Percentiles rank a stretch among this genome's conserved stretches.
These are phyloP conservation scores for Rotaria socialis DNA, from an alignment of 2,888 invertebrate genomes.

Conservation along the genomic window DNA sequence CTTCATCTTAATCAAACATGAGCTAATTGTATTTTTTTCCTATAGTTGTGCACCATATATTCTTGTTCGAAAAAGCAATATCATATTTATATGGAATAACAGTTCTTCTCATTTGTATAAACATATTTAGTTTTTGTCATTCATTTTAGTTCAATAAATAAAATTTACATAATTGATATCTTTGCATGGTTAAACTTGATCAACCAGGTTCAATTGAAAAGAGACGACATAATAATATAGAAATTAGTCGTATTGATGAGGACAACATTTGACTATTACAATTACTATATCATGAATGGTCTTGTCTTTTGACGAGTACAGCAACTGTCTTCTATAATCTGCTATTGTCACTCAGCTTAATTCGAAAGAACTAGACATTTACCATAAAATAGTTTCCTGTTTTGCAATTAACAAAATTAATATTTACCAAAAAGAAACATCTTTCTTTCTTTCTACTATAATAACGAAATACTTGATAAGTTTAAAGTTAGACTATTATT, in stretches of 20 bases:
- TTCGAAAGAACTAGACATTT: neutral
- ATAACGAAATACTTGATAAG: too few relatives aligned
- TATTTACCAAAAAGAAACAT: neutral
- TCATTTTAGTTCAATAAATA: constrained; percentile 8
- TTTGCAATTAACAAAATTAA: neutral
- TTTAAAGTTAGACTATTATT: too few relatives aligned
- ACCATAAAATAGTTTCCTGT: neutral
- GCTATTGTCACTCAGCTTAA: neutral
- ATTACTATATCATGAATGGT: neutral
- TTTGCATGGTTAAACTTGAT: neutral
- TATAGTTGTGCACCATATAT: neutral
- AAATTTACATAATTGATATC: neutral
- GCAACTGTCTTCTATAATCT: neutral
- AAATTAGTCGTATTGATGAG: neutral
- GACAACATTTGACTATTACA: neutral
- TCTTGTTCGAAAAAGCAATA: neutral
- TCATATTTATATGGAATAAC: neutral
- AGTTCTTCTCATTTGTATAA: neutral
- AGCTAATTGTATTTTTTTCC: neutral
- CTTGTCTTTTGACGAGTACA: neutral
- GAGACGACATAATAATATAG: neutral
- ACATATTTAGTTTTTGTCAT: neutral
- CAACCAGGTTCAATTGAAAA: neutral
- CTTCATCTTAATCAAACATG: neutral
- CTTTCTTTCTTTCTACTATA: too few relatives aligned